Evolutionary conservation across 2,797 vertebrate genomes (phyloP), one percentile per base, ranked within the genome.

Genomic region (Halcyon badia): DNA sequence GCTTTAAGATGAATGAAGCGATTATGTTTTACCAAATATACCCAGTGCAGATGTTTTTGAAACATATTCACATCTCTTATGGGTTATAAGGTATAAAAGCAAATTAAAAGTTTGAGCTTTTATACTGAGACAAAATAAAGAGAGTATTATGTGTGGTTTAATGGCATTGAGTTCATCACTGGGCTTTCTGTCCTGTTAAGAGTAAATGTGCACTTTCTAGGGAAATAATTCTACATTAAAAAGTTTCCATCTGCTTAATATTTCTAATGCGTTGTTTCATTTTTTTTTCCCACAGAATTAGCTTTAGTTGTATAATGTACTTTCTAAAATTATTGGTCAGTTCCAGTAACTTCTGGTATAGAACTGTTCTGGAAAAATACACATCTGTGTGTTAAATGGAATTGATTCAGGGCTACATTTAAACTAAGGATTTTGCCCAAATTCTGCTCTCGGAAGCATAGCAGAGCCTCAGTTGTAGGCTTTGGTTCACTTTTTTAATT

Each of bases 41-140:
- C 48, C 61, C 44, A 81, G 17, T n/a, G 51, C 51, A 83, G 52
- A 73, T 58, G 14, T 58, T 89, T 87, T 64, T 88, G 72, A 85
- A 90, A 78, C 31, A 71, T 69, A 70, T 28, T 94, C 22, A 8
- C 25, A 51, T 95, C 41, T 92, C 77, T 83, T 83, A 61, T 3
- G 39, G 48, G 13, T 88, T 91, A 30, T 90, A 75, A 68, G 15
- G 44, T 64, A 68, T 75, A 78, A 95, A 93, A 80, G 33, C 69
- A 93, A 78, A 75, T 88, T 75, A 61, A 81, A 88, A 86, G 56
- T 92, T 92, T 57, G 42, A 91, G 61, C 28, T 77, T 85, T 90
- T 88, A 35, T 77, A 44, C 42, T 88, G 28, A 85, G 35, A 51
- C 56, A 83, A 85, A 70, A 56, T 52, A 6, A 95, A 61, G 35